These are phyloP conservation scores for Phyllopteryx taeniolatus DNA, from an alignment of 2,113 vertebrate species.

Conservation along the genomic window DNA sequence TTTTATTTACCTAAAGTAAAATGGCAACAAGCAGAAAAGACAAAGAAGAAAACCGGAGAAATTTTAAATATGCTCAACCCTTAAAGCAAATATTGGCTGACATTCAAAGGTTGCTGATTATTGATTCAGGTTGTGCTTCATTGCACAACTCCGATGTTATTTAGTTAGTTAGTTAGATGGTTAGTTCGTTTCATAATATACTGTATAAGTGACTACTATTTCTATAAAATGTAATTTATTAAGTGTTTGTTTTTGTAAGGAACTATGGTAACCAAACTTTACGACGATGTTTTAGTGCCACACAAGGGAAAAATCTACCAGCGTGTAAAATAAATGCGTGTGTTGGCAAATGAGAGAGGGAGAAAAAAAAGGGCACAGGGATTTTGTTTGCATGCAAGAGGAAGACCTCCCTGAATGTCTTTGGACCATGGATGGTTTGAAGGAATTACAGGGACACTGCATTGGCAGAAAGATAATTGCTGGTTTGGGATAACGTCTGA, in stretches of 20 bases:
- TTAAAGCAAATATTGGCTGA: background rate
- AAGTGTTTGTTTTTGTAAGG: background rate
- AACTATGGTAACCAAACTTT: slow-evolving; percentile 3
- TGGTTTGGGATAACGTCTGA: slow-evolving; percentile 39
- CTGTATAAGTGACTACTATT: background rate
- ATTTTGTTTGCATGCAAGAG: slow-evolving; percentile 27
- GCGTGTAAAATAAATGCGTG: slow-evolving; percentile 18
- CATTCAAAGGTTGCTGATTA: background rate
- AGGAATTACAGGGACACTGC: slow-evolving; percentile 53
- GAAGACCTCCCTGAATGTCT: slow-evolving; percentile 51
- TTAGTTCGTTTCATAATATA: background rate
- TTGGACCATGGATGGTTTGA: slow-evolving; percentile 31
- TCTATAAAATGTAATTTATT: background rate
- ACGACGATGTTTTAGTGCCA: slow-evolving; percentile 10
- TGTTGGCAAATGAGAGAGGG: slow-evolving; percentile 13
- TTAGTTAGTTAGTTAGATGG: background rate
- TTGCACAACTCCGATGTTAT: too few relatives aligned
- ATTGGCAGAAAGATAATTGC: slow-evolving; percentile 50
- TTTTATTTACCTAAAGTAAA: background rate
- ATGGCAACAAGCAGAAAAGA: background rate
- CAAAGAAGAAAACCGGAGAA: background rate
- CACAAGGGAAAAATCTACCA: slow-evolving; percentile 28
- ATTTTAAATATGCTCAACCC: background rate
- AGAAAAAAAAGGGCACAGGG: background rate
- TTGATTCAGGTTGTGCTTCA: background rate